phyloP scores from a whole-genome alignment of 1,140 invertebrate species.

The Drosophila mauritiana region DNA sequence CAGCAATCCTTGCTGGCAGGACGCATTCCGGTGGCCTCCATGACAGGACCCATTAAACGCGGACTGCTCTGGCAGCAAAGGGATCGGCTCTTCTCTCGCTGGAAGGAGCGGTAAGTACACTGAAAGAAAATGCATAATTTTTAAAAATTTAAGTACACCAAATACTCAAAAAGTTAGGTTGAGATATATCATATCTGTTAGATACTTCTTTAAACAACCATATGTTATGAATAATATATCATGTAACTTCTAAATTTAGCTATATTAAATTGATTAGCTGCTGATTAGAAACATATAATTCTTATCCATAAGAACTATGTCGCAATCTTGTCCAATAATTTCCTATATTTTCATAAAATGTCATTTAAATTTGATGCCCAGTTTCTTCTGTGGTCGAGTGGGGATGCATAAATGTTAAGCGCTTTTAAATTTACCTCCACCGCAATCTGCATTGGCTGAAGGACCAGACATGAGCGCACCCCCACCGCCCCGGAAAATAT shows the following conservation, averaged over 20 bases:
- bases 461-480: constrained; percentile 21
- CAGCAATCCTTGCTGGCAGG: constrained; percentile 85
- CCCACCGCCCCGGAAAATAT: constrained; percentile 35
- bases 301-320: too few species aligned
- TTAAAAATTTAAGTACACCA: not conserved
- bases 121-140: not conserved
- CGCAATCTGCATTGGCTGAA: constrained; percentile 46
- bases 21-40: constrained; percentile 82
- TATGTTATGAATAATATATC: too few species aligned
- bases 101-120: constrained; percentile 87
- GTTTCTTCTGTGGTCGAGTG: not conserved
- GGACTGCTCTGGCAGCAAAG: constrained; percentile 89
- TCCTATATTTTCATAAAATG: not conserved
- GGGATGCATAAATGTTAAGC: constrained; percentile 51
- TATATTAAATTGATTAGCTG: too few species aligned
- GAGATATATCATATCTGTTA: too few species aligned
- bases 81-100: constrained; percentile 88
- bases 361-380: not conserved
- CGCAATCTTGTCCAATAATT: not conserved
- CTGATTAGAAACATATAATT: too few species aligned
- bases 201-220: too few species aligned
- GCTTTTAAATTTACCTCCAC: constrained; percentile 61
- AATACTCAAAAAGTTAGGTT: too few species aligned
- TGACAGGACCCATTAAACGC: constrained; percentile 86
- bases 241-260: too few species aligned